phyloP scores from a whole-genome alignment of 2,113 vertebrate genomes.

The Cygnus buccinator region DNA sequence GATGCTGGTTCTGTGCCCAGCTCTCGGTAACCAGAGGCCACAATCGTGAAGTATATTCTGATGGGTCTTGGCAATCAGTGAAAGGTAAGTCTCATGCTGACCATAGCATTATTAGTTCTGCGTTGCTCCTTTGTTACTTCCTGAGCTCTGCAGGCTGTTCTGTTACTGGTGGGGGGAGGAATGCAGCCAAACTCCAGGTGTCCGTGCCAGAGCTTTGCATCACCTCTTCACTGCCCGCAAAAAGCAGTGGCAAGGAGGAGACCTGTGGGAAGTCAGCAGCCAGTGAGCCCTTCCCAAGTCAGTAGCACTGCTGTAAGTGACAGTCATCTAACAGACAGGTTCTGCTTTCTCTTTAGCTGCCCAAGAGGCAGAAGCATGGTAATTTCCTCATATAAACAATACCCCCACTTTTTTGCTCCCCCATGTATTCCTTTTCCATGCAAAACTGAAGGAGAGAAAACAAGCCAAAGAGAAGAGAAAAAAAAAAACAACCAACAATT shows the following conservation, averaged over 20 bases:
- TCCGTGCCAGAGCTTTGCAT: neutral
- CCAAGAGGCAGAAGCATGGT: neutral
- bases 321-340: neutral
- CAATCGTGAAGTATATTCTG: neutral
- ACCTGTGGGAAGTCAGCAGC: neutral
- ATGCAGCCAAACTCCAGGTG: neutral
- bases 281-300: neutral
- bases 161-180: neutral
- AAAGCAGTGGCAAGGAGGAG: neutral
- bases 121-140: neutral
- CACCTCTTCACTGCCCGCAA: neutral
- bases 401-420: neutral
- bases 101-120: accelerated
- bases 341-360: neutral
- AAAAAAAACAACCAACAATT: neutral
- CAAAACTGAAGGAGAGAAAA: neutral
- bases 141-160: neutral
- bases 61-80: neutral
- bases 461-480: neutral
- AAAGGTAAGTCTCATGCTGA: neutral
- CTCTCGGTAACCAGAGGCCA: neutral
- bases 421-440: neutral
- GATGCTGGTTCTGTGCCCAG: neutral
- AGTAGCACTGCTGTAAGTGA: neutral
- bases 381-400: neutral